Evolutionary conservation across 2,113 vertebrate species (phyloP).

Genomic region (Pseudopipra pipra): DNA sequence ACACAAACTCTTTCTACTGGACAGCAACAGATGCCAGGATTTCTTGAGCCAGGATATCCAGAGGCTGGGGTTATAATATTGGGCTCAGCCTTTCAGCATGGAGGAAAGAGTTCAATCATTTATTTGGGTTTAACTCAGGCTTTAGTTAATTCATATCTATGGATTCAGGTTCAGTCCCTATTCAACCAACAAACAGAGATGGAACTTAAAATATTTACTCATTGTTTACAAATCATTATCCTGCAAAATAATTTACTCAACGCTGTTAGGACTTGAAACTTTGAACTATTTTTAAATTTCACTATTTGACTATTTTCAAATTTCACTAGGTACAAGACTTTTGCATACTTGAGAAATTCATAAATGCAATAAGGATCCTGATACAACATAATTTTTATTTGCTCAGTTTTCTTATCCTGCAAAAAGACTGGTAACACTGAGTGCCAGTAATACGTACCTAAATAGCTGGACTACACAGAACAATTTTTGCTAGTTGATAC

Average conservation of each 20-base stretch:
- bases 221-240: not conserved
- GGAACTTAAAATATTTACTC: not conserved
- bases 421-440: not conserved
- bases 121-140: not conserved
- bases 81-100: not conserved
- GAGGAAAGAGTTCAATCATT: not conserved
- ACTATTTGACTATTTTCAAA: not conserved
- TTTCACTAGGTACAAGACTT: not conserved
- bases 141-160: not conserved
- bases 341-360: not conserved
- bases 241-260: not conserved
- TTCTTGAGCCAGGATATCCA: not conserved
- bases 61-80: not conserved
- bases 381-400: not conserved
- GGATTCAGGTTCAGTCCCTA: not conserved
- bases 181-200: not conserved
- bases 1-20: not conserved
- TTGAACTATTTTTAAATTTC: not conserved
- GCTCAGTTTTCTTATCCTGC: not conserved
- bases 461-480: not conserved
- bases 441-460: not conserved
- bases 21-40: not conserved
- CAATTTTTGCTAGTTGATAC: not conserved
- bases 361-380: not conserved
- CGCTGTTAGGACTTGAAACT: not conserved